Base-by-base conservation (phyloP, 2,888 invertebrate genomes). In the Dolichopus griseipennis region DNA sequence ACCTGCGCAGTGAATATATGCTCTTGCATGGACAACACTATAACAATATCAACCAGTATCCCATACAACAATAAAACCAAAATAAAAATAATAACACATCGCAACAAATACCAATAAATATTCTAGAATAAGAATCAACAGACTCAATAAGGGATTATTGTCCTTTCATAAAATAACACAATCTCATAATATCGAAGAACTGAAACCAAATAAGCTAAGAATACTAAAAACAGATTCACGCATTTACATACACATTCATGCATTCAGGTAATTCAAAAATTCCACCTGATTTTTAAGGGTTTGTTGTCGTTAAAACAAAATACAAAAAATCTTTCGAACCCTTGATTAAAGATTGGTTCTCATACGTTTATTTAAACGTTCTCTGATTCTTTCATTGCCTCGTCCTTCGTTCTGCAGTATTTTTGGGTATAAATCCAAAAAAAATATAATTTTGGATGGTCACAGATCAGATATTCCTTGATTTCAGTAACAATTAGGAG, bases 281-380 rank as follows among this genome's bases (percentile, higher is more conserved):
- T 18, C 9, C 52, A 52, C 52, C 52, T 52, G 52, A 52, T 52
- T 52, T 52, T 52, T 52, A 52, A 52, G 52, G 52, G 52, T 52
- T 52, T n/a, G 18, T 15, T 52, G 15, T 52, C 52, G 18, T 27
- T 27, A 27, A 27, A 4, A 27, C 2, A 27, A 27, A 27, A n/a
- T n/a, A n/a, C n/a, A 27, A 27, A 27, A 27, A 27, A 27, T 27
- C 27, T 27, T 27, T 27, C 27, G 27, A 27, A 27, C 27, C 27
- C 27, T 27, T 27, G 27, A 5, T 27, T 27, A 4, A 2, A 27
- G n/a, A n/a, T n/a, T n/a, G n/a, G n/a, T 27, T 27, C 27, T 27
- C 27, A 27, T 27, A 4, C 5, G 27, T 5, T 27, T 27, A 2
- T 2, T 27, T 27, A 27, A 4, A 4, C 27, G 27, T 27, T 27